Conservation (phyloP, 2,113 vertebrate species). For the Mystacornis crossleyi region DNA sequence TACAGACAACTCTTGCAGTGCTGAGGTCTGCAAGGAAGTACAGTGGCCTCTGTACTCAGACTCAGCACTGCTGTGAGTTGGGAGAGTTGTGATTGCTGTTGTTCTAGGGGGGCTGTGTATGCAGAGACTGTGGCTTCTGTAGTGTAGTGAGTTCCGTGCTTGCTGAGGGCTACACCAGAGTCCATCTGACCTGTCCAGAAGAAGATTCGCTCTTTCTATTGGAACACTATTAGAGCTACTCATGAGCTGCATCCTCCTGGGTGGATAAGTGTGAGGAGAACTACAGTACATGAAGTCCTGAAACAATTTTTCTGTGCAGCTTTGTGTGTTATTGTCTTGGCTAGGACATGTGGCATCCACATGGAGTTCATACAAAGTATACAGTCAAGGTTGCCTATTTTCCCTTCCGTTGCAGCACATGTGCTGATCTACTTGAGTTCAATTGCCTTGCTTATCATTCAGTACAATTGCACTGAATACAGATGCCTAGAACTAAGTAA, state of each 20-base stretch:
- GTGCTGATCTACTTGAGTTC: background rate
- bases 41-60: background rate
- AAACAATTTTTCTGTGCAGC: background rate
- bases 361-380: background rate
- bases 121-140: background rate
- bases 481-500: background rate
- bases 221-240: background rate
- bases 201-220: background rate
- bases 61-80: background rate
- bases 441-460: background rate
- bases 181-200: background rate
- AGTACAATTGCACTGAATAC: background rate
- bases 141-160: background rate
- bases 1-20: rapidly evolving
- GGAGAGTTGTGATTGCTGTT: background rate
- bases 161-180: background rate
- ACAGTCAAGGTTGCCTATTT: rapidly evolving
- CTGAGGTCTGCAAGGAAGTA: background rate
- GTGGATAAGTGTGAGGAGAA: background rate
- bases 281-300: background rate
- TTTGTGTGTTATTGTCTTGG: background rate
- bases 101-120: background rate
- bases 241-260: background rate
- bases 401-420: background rate
- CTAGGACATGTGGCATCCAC: background rate